A percentile compares a stretch with the other conserved stretches of the same genome.
Conservation (phyloP, 30 jellyfish, hydroid and myxozoan species). For the Cassiopea xamachana region DNA sequence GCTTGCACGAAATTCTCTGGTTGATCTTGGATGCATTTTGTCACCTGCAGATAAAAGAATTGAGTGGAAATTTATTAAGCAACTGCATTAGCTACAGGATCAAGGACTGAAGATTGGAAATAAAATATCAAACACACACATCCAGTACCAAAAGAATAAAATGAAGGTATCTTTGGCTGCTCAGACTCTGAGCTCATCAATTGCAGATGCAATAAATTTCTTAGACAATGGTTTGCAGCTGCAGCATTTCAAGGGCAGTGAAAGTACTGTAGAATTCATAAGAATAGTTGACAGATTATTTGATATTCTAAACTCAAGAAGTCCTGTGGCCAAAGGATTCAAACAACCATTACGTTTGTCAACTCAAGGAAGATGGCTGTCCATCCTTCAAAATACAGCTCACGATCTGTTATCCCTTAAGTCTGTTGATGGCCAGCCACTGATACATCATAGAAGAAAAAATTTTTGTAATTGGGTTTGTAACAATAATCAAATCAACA, state of each 20-base stretch:
- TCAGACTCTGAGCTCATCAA: background rate
- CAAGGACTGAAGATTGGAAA: background rate
- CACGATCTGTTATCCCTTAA: slow-evolving; percentile 3
- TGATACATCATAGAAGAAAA: slow-evolving; percentile 40
- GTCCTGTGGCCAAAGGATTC: slow-evolving; percentile 40
- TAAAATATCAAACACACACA: background rate
- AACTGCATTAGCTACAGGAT: background rate
- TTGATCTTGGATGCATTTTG: background rate
- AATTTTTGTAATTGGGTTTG: slow-evolving; percentile 47
- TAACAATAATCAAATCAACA: slow-evolving; percentile 48
- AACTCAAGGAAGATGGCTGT: slow-evolving; percentile 21
- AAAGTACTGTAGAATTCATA: slow-evolving; percentile 37
- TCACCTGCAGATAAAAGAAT: background rate
- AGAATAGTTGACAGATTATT: slow-evolving; percentile 24
- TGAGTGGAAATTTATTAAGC: background rate
- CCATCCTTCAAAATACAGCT: slow-evolving; percentile 27
- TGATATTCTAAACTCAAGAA: slow-evolving; percentile 51
- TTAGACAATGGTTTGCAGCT: background rate
- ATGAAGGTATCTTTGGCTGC: background rate
- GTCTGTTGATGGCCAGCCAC: slow-evolving; percentile 9
- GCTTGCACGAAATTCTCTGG: background rate
- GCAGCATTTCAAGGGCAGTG: slow-evolving; percentile 17
- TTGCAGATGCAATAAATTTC: background rate
- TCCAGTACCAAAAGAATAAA: background rate
- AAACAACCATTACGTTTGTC: slow-evolving; percentile 41